Conservation (phyloP, 1,140 invertebrate genomes). For the Zophobas morio region DNA sequence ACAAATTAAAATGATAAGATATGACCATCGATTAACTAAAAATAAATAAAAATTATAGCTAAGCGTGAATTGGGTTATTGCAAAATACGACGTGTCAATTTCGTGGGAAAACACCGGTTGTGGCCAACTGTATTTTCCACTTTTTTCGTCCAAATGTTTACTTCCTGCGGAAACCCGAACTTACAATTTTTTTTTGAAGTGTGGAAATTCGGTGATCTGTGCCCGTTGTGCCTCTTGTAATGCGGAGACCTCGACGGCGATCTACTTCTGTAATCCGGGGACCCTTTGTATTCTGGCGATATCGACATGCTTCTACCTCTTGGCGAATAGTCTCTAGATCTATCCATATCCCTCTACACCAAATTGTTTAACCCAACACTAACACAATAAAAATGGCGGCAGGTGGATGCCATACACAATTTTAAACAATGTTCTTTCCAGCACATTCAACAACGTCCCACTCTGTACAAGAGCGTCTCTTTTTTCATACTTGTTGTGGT, state of each 20-base stretch:
- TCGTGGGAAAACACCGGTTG: background rate
- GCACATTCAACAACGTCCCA: no score
- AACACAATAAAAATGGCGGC: conserved; percentile 31
- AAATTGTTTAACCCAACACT: conserved; percentile 16
- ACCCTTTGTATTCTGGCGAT: conserved; percentile 59
- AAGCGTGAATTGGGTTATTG: no score
- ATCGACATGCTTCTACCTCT: conserved; percentile 61
- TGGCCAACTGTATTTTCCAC: no score
- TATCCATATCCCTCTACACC: conserved; percentile 18
- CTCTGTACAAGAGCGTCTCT: no score
- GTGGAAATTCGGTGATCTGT: conserved; percentile 57
- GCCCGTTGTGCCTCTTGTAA: conserved; percentile 62
- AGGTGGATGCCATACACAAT: conserved; percentile 5
- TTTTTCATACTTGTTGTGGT: no score
- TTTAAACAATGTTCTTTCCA: background rate
- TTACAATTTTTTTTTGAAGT: conserved; percentile 59
- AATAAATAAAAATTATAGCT: no score
- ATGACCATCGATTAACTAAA: no score
- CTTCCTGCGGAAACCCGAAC: conserved; percentile 27
- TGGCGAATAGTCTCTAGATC: conserved; percentile 54
- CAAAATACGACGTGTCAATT: background rate
- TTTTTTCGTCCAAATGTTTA: background rate
- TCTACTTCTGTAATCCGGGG: conserved; percentile 58
- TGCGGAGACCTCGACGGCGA: conserved; percentile 62
- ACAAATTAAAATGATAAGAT: no score